Conservation (phyloP, 64 coral and sea anemone species). For the Astreopora myriophthalma region DNA sequence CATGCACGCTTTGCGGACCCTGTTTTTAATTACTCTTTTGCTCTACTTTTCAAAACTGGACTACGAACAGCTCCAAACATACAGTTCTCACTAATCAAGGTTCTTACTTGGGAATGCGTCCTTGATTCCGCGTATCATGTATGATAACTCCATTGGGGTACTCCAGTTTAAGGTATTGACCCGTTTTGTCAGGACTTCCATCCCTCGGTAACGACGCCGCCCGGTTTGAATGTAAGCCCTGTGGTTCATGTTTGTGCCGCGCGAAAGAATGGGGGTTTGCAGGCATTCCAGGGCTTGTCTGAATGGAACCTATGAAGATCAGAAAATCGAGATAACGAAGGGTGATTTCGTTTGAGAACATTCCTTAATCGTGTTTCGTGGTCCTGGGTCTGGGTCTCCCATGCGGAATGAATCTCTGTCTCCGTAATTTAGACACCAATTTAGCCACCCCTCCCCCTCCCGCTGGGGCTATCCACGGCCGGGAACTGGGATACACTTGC, state of each 20-base stretch:
- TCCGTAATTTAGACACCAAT: too few species aligned
- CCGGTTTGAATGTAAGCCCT: slow-evolving; percentile 2
- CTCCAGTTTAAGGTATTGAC: slow-evolving; percentile 30
- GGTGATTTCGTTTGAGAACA: too few species aligned
- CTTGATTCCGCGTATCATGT: slow-evolving; percentile 39
- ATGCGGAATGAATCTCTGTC: too few species aligned
- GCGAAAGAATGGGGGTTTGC: background rate
- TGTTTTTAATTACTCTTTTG: too few species aligned
- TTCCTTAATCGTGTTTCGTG: too few species aligned
- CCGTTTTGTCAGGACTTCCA: background rate
- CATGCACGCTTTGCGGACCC: too few species aligned
- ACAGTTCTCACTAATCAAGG: background rate
- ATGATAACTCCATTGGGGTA: slow-evolving; percentile 52
- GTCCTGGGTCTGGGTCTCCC: too few species aligned
- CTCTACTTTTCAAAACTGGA: too few species aligned
- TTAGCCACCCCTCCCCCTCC: too few species aligned
- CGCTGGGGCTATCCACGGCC: too few species aligned
- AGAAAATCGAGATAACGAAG: background rate
- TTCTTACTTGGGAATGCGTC: slow-evolving; percentile 34
- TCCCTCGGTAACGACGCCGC: background rate
- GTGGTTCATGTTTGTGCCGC: background rate
- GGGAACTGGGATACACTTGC: too few species aligned
- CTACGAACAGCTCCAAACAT: too few species aligned
- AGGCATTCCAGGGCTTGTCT: background rate
- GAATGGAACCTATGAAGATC: background rate